Percentiles rank a stretch among this genome's conserved stretches.
phyloP scores from a whole-genome alignment of 2,888 invertebrate genomes.

The Zygothrica quintamaculata region DNA sequence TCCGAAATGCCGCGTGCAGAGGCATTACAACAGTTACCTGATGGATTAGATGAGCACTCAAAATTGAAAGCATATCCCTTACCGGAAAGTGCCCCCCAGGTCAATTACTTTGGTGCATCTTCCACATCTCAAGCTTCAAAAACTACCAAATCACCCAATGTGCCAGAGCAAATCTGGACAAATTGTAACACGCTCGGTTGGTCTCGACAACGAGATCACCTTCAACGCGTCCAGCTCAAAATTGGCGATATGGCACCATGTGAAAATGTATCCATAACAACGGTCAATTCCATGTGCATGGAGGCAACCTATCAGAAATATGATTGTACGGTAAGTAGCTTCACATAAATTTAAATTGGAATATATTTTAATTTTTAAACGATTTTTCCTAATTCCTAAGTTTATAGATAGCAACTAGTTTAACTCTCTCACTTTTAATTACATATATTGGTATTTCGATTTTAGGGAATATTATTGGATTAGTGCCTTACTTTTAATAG shows the following conservation, averaged over 20 bases:
- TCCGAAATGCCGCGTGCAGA: conserved; percentile 79
- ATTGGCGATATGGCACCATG: conserved; percentile 92
- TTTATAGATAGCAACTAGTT: no score
- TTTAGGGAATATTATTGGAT: no score
- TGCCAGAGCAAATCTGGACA: conserved; percentile 82
- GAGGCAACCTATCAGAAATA: conserved; percentile 91
- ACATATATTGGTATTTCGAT: no score
- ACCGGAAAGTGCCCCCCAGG: conserved; percentile 82
- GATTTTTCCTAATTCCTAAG: no score
- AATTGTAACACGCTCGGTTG: conserved; percentile 94
- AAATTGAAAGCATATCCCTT: conserved; percentile 79
- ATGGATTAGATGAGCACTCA: neutral
- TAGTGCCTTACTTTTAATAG: no score
- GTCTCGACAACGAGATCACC: conserved; percentile 92
- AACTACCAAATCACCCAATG: conserved; percentile 32
- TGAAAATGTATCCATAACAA: conserved; percentile 93
- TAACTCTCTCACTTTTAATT: no score
- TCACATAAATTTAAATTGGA: no score
- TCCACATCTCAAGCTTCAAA: conserved; percentile 29
- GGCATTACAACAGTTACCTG: conserved; percentile 69
- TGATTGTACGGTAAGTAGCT: conserved; percentile 93
- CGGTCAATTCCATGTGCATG: conserved; percentile 92
- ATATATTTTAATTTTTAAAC: no score
- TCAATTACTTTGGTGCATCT: conserved; percentile 71
- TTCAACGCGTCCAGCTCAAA: conserved; percentile 92